Conservation (phyloP, 2,797 vertebrate genomes). For the Huso huso region DNA sequence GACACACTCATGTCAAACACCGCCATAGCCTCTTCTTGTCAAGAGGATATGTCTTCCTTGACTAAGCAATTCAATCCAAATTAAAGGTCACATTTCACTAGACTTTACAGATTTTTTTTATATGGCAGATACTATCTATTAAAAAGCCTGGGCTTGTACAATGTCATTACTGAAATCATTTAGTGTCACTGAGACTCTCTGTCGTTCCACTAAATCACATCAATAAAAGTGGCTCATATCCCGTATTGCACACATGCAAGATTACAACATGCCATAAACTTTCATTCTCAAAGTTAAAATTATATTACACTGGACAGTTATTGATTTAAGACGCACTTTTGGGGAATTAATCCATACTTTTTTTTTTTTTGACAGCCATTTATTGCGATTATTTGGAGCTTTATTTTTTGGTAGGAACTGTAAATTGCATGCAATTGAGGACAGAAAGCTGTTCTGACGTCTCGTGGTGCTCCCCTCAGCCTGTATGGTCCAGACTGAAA, state of each 20-base stretch:
- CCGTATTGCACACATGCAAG: background rate
- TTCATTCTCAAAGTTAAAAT: background rate
- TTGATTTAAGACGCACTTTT: too few relatives aligned
- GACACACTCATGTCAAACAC: conserved; percentile 7
- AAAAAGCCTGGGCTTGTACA: background rate
- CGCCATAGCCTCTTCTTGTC: background rate
- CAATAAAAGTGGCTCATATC: background rate
- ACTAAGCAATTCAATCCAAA: conserved; percentile 2
- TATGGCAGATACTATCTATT: conserved; percentile 14
- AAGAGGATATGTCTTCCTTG: conserved; percentile 3
- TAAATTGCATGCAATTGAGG: too few relatives aligned
- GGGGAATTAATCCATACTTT: too few relatives aligned
- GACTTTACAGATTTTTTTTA: conserved; percentile 2
- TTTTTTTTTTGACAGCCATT: too few relatives aligned
- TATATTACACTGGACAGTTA: too few relatives aligned
- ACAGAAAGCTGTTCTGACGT: too few relatives aligned
- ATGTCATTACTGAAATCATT: conserved; percentile 5
- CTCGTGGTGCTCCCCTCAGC: too few relatives aligned
- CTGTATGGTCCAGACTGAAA: too few relatives aligned
- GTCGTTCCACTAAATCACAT: conserved; percentile 3
- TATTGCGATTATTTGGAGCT: too few relatives aligned
- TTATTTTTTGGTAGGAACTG: background rate
- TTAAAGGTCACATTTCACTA: conserved; percentile 6
- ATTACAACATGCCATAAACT: background rate
- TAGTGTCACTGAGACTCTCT: background rate